These are phyloP conservation scores for Psilanteris sp. DNA, from an alignment of 1,140 invertebrate species.

Conservation along the genomic window DNA sequence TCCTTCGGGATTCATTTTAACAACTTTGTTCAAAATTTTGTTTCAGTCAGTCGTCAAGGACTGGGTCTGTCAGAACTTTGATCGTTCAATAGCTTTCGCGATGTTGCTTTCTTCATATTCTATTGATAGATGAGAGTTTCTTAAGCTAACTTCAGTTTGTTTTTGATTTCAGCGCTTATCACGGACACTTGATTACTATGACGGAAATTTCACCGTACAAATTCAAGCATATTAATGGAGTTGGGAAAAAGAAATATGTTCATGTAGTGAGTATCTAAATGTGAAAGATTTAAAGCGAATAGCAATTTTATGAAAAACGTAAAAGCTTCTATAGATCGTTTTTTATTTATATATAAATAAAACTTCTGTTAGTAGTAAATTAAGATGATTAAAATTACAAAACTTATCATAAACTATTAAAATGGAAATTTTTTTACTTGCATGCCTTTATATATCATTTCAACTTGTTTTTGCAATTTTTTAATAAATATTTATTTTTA, in stretches of 20 bases:
- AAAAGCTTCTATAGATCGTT: no score
- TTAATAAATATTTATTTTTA: no score
- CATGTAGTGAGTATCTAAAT: constrained; percentile 92
- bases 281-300: no score
- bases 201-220: constrained; percentile 99
- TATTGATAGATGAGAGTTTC: constrained; percentile 11
- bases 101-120: constrained; percentile 16
- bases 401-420: no score
- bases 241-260: constrained; percentile 92
- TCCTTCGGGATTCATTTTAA: constrained; percentile 43
- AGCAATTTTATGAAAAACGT: no score
- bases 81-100: constrained; percentile 20
- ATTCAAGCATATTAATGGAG: constrained; percentile 90
- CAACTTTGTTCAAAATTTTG: constrained; percentile 54
- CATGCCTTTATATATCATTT: no score
- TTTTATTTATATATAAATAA: no score
- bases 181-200: constrained; percentile 96
- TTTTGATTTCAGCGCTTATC: constrained; percentile 93
- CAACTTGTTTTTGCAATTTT: no score
- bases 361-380: no score
- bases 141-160: constrained; percentile 1
- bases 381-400: no score
- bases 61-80: constrained; percentile 34
- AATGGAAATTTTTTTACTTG: no score
- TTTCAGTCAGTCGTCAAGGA: constrained; percentile 58